Evolutionary conservation across 2,888 invertebrate species (phyloP).

Genomic region (Coelinius sp.): DNA sequence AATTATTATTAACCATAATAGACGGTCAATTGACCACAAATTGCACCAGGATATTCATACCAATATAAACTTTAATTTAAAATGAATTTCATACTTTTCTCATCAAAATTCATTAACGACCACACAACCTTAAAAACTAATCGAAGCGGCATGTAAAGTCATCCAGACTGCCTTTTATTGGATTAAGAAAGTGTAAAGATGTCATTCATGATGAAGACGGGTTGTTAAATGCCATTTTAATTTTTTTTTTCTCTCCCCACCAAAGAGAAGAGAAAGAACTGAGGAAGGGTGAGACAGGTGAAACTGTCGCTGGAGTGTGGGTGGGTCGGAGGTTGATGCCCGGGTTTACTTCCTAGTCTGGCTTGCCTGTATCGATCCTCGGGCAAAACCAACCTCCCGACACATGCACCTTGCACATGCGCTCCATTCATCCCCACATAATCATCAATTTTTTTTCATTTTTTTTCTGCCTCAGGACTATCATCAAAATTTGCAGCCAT

Average conservation of each 20-base stretch:
- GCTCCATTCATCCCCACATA: slow-evolving; percentile 36
- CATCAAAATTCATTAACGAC: too few relatives aligned
- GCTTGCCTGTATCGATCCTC: slow-evolving; percentile 66
- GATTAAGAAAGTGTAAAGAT: slow-evolving; percentile 11
- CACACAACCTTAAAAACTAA: too few relatives aligned
- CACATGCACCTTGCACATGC: slow-evolving; percentile 47
- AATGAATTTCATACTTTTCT: too few relatives aligned
- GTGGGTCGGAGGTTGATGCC: slow-evolving; percentile 65
- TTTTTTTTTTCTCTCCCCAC: background rate
- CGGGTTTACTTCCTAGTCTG: slow-evolving; percentile 68
- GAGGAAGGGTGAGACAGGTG: slow-evolving; percentile 16
- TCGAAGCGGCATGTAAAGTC: background rate
- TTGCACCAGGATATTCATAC: too few relatives aligned
- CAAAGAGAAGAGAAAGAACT: background rate
- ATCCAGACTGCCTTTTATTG: background rate
- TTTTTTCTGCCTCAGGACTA: background rate
- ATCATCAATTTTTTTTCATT: too few relatives aligned
- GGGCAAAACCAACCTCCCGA: slow-evolving; percentile 58
- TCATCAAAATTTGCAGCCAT: background rate
- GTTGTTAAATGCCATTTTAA: background rate
- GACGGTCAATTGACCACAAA: too few relatives aligned
- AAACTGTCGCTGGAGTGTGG: slow-evolving; percentile 18
- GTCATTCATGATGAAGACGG: slow-evolving; percentile 11
- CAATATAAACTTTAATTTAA: too few relatives aligned
- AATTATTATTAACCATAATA: too few relatives aligned